Base-by-base conservation (phyloP, 1,140 invertebrate species). In the Phenacoccus solenopsis region DNA sequence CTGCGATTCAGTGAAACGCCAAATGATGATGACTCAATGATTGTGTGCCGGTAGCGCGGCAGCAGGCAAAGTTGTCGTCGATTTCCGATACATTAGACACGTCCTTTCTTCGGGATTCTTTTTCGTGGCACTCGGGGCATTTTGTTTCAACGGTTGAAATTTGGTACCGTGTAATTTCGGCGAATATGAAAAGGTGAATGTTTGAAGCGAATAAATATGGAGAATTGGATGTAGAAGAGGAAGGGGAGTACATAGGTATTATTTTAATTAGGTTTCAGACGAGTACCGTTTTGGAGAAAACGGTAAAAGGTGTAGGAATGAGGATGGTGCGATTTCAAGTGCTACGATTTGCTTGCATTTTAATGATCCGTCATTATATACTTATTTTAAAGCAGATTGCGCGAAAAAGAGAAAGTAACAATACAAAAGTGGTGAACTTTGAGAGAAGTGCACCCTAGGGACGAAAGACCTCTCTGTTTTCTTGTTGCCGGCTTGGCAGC, bases 1-100 rank as follows among this genome's bases (percentile, higher is more conserved):
- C 59, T 64, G 7, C 20, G 5, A 64, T 64, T 64, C 59, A 64
- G 22, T 64, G 59, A 25, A 64, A 64, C 59, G 59, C 59, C 59
- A 64, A 64, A 64, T 64, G 59, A 64, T 64, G 59, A 64, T 64
- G 59, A 64, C 59, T 64, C 59, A 64, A 64, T 64, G 59, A 64
- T 64, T 64, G 22, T 25, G 59, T 10, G 21, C 5, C 25, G 4
- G 4, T 20, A 59, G 21, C 7, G 20, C 7, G 16, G 25, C 59
- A 64, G 38, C 59, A 64, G 21, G 25, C 12, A 20, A 3, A 59
- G 7, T 16, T 64, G 59, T 64, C 21, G 10, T 64, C 59, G 5
- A 64, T 64, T 64, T 64, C 59, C 59, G 59, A 64, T 64, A 64
- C 59, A 64, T 64, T 64, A 64, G 3, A 24, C 59, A 25, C 59